Base-by-base conservation (phyloP, 2,888 invertebrate species). In the Epistrophe grossulariae region DNA sequence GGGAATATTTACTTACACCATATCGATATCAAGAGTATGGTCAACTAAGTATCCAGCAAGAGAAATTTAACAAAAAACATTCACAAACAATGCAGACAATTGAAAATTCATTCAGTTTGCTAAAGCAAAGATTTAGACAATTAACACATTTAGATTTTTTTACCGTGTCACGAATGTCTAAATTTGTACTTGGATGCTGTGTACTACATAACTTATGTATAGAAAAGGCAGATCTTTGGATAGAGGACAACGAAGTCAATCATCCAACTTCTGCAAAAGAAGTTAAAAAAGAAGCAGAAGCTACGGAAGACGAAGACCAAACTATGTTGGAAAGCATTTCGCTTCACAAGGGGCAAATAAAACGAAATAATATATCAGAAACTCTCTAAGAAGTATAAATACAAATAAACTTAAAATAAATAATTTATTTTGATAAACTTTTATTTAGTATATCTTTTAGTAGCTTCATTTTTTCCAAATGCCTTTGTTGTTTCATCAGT, bases 181-280 rank as follows among this genome's bases (percentile, higher is more conserved):
- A 48, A 4, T 66, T 66, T 17, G 66, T 66, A 6, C 17, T 66
- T 48, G 66, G 64, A 48, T 48, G 66, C 4, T 66, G 66, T 31
- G 48, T 66, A 2, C 31, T 66, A 7, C 66, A 66, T 8, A 68
- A 66, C 5, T 17, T 66, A 11, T 66, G 66, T 48, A 48, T 66
- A 9, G 66, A 48, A 15, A 19, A 17, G 10, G 66, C 35, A 7
- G 68, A 68, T 50, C 4, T 50, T 5, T 68, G 48, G 68, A 13
- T 38, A 3, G 31, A 66, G 2, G 64, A 64, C 6, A 28, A 62
- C 24, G 15, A 62, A 0, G 9, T 7, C 13, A 15, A 24, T 15
- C 7, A 2, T n/a, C 17, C 15, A 17, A 15, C 1, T 68, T 0
- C 11, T 13, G 5, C 8, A 35, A 50, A 35, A 0, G 35, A 68